Evolutionary conservation across 1,140 invertebrate species (phyloP), one percentile per base, ranked within the genome.

Genomic region (Camponotus floridanus): DNA sequence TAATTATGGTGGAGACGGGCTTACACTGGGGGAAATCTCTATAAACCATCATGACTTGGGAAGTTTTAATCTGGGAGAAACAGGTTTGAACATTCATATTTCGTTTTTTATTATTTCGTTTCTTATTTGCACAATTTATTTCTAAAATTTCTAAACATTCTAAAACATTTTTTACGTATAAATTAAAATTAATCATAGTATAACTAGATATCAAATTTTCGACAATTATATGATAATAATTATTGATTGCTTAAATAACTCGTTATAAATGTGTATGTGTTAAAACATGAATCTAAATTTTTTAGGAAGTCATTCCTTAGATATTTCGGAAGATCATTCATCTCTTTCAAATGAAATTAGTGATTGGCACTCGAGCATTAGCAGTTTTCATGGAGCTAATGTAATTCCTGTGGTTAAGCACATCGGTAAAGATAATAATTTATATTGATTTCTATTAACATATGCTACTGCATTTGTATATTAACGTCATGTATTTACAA

Each of bases 351-450:
- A 61, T 7, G 3, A 84, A 64, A 15, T 61, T 21, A 62, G 13
- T 51, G 87, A 21, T 13, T 68, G 21, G 39, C 85, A 74, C 0
- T 86, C 70, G 18, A 73, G 11, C 1, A 62, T 36, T 2, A n/a
- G 15, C 11, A 42, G 57, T 59, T n/a, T 59, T 31, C 48, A 78
- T 7, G 89, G 87, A 39, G 64, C 26, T 92, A 84, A 93, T n/a
- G 93, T 96, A 11, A 95, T 97, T 51, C 97, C 97, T 57, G 93
- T 96, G n/a, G 96, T 97, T 88, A 96, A 97, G 90, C 96, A 97
- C 89, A 95, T 97, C 4, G 96, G 96, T 92, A 85, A 74, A 61
- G 11, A 26, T 26, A 26, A 26, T 26, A 26, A 26, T 26, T 26
- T 13, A 57, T 73, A 81, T 42, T 31, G 4, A 1, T 1, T 0